Conservation (phyloP, 2,113 vertebrate genomes). For the Silurus meridionalis region DNA sequence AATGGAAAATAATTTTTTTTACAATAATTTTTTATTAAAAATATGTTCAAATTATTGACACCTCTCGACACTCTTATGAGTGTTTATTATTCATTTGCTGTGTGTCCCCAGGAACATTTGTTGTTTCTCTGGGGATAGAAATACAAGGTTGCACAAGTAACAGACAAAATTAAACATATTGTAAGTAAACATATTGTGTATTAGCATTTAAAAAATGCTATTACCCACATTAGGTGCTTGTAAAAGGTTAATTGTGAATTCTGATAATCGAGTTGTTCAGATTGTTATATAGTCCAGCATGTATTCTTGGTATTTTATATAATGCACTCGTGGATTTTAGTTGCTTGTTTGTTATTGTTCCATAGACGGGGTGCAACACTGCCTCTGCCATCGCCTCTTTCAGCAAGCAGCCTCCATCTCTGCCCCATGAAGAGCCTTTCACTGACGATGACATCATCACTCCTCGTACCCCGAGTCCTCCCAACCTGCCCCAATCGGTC, state of each 20-base stretch:
- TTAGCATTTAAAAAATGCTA: neutral
- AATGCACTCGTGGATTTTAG: neutral
- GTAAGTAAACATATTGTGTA: neutral
- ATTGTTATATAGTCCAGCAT: neutral
- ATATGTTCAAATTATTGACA: too few relatives aligned
- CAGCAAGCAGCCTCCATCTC: constrained; percentile 76
- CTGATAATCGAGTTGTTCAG: neutral
- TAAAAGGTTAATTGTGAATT: neutral
- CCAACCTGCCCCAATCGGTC: constrained; percentile 66
- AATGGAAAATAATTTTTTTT: neutral
- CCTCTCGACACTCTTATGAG: too few relatives aligned
- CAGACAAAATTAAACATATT: neutral
- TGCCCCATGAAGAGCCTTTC: constrained; percentile 59
- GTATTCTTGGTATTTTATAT: neutral
- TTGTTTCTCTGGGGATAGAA: neutral
- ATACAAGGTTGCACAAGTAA: neutral
- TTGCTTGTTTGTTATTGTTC: constrained; percentile 36
- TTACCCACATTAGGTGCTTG: neutral
- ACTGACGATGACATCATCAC: constrained; percentile 60
- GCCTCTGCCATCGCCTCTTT: constrained; percentile 84
- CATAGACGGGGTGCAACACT: constrained; percentile 90
- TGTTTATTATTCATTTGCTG: neutral
- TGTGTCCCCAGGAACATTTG: neutral
- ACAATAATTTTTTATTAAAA: neutral
- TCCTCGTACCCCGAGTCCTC: constrained; percentile 68